These are phyloP conservation scores for Melanogrammus aeglefinus DNA, from an alignment of 2,797 vertebrate genomes.

Conservation along the genomic window DNA sequence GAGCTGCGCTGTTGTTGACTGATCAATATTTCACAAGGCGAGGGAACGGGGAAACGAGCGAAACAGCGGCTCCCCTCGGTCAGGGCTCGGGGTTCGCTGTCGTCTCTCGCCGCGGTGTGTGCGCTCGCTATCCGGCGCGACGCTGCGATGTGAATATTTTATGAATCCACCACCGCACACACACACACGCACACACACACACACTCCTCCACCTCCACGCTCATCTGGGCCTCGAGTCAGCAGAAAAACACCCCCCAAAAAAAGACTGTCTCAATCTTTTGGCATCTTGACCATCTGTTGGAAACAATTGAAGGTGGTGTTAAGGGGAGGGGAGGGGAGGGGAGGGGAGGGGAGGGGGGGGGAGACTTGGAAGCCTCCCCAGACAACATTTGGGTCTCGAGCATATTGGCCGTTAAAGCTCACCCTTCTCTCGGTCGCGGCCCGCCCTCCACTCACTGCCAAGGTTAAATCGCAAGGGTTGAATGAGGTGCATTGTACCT, in stretches of 20 bases:
- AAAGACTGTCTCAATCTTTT: constrained; percentile 40
- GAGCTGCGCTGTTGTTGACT: constrained; percentile 40
- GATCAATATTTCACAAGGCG: constrained; percentile 57
- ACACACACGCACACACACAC: constrained; percentile 6
- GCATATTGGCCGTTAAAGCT: constrained; percentile 71
- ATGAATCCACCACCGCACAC: constrained; percentile 54
- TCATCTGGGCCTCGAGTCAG: constrained; percentile 73
- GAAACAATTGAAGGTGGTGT: constrained; percentile 61
- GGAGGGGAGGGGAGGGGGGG: constrained; percentile 23
- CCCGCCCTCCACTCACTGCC: constrained; percentile 64
- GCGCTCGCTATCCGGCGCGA: constrained; percentile 57
- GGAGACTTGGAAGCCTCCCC: constrained; percentile 47
- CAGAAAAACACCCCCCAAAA: constrained; percentile 43
- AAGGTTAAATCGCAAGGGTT: constrained; percentile 77
- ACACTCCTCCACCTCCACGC: constrained; percentile 60
- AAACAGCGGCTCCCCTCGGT: constrained; percentile 37
- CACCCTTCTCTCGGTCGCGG: constrained; percentile 63
- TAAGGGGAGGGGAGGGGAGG: not conserved
- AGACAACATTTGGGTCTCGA: constrained; percentile 50
- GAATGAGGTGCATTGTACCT: constrained; percentile 68
- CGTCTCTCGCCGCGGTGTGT: constrained; percentile 43
- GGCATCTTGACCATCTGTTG: constrained; percentile 71
- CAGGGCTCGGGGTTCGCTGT: constrained; percentile 29
- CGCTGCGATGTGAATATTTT: constrained; percentile 68
- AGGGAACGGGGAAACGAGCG: constrained; percentile 22